Evolutionary conservation across 2,113 vertebrate genomes (phyloP).

Genomic region (Malurus alboscapulatus): DNA sequence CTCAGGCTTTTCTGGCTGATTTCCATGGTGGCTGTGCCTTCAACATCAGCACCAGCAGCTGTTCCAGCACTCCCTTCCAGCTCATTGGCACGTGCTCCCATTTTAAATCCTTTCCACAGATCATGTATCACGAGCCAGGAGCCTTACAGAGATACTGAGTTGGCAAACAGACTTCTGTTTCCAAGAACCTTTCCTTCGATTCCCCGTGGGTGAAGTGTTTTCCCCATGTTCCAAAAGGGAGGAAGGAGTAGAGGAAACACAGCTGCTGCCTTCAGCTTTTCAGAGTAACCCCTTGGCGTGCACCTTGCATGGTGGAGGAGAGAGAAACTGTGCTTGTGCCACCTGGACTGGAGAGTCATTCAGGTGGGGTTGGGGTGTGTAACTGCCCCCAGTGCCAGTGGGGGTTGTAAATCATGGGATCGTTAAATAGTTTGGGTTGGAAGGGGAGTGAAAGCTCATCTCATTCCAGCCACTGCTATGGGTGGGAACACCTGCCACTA

Average conservation of each 20-base stretch:
- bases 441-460: not conserved
- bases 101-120: not conserved
- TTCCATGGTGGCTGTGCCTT: accelerated
- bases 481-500: too few relatives aligned
- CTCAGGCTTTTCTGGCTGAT: not conserved
- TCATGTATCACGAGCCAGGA: not conserved
- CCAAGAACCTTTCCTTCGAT: not conserved
- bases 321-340: not conserved
- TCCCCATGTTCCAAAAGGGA: not conserved
- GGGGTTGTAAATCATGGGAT: not conserved
- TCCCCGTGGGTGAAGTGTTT: not conserved
- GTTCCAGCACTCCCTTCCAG: not conserved
- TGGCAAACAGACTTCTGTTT: not conserved
- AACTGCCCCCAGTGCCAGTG: not conserved
- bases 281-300: accelerated
- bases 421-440: not conserved
- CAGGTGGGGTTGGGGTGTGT: not conserved
- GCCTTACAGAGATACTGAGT: not conserved
- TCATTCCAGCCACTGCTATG: not conserved
- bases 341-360: accelerated
- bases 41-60: not conserved
- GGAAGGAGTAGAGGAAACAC: not conserved
- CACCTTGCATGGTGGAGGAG: not conserved
- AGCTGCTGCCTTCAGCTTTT: not conserved
- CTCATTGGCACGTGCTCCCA: accelerated